Evolutionary conservation across 2,888 invertebrate species (phyloP), one percentile per base, ranked within the genome.

Genomic region (Kryphioiulus occultus): DNA sequence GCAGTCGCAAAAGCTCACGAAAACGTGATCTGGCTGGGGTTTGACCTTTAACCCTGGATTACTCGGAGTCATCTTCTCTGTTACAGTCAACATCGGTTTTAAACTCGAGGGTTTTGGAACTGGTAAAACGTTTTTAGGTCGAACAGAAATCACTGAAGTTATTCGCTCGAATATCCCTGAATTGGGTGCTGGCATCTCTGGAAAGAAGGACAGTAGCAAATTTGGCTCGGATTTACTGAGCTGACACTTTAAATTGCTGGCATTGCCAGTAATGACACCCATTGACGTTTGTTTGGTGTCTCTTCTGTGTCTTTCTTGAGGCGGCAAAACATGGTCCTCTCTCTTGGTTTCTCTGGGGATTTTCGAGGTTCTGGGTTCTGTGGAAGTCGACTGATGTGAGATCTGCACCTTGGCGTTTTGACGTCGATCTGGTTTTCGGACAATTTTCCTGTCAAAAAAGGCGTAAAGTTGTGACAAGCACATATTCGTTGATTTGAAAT

Each of bases 1-100:
- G 68, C 68, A 68, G 26, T 68, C 68, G n/a, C 68, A 68, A 68
- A 68, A 68, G 68, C 10, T 68, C 10, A 68, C 68, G n/a, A 68
- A 68, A 10, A 68, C 26, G 10, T 68, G 26, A 9, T 68, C 68
- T 26, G 68, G 26, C 22, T 26, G 26, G 22, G 22, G 68, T 26
- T 68, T 22, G 7, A 68, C 68, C 12, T 68, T 68, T 68, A 10
- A 26, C 26, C 26, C 68, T 9, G 26, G 0, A 68, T 22, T 68
- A 2, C 26, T 59, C 22, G 59, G 59, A 26, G 26, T 5, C 10
- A n/a, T 5, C 9, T 10, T 12, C 22, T 68, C 1, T 10, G 9
- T 68, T 12, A 7, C 9, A 10, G 26, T 1, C 22, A 22, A 47
- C 22, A 68, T 68, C 26, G 4, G 68, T 26, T 22, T 26, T 1